These are phyloP conservation scores for Andrena cerasifolii DNA, from an alignment of 1,140 invertebrate genomes.

Conservation along the genomic window DNA sequence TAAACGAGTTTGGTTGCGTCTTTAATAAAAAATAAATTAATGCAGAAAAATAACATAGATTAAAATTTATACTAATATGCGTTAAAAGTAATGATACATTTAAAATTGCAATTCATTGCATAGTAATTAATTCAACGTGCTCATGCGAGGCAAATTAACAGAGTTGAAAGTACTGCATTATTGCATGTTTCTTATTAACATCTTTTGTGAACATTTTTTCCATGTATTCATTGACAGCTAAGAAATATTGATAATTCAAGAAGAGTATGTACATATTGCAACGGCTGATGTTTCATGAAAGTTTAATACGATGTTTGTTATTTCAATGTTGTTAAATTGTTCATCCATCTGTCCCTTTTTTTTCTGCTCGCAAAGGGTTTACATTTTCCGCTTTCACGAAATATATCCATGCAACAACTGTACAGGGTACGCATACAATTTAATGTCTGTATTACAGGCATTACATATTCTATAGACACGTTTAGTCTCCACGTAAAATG, in stretches of 20 bases:
- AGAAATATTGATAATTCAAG: background rate
- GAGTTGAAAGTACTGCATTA: background rate
- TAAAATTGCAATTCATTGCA: background rate
- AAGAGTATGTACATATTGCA: background rate
- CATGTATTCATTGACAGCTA: conserved; percentile 3
- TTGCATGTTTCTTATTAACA: background rate
- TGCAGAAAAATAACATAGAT: background rate
- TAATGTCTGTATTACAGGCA: background rate
- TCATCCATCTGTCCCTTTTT: background rate
- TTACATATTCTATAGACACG: no score
- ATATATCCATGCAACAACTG: background rate
- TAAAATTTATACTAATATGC: conserved; percentile 27
- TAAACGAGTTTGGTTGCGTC: conserved; percentile 6
- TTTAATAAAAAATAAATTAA: conserved; percentile 30
- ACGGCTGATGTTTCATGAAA: background rate
- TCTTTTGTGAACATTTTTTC: background rate
- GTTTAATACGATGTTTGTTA: background rate
- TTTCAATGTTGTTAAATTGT: background rate
- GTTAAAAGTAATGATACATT: background rate
- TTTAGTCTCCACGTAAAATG: background rate
- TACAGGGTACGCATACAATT: background rate
- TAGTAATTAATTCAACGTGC: background rate
- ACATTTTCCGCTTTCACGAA: background rate
- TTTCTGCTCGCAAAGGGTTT: background rate
- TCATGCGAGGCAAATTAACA: background rate